phyloP scores from a whole-genome alignment of 1,140 invertebrate species.

The Sarcophaga bullata region DNA sequence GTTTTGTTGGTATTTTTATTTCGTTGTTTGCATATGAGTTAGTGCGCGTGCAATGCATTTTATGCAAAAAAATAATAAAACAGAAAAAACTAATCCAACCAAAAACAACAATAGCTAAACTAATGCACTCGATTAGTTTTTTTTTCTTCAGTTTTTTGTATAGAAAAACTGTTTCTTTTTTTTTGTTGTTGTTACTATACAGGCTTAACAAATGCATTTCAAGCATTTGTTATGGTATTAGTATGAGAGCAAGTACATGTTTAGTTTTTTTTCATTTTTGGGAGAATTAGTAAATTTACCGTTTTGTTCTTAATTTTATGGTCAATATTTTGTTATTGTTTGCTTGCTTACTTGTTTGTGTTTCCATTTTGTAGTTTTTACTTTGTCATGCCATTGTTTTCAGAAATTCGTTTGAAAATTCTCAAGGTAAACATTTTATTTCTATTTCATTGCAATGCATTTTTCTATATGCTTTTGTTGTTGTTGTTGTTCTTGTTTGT shows the following conservation, averaged over 20 bases:
- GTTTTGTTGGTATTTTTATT: not conserved
- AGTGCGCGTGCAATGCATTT: slow-evolving; percentile 38
- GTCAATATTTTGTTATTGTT: slow-evolving; percentile 26
- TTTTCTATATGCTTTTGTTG: too few species aligned
- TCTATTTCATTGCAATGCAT: not conserved
- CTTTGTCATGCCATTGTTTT: not conserved
- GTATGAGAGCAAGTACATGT: not conserved
- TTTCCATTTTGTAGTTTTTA: slow-evolving; percentile 8
- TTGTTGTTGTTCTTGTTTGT: slow-evolving; percentile 5
- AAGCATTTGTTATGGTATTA: not conserved
- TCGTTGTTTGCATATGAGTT: slow-evolving; percentile 10
- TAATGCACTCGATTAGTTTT: not conserved
- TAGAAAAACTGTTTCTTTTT: too few species aligned
- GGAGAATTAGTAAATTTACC: slow-evolving; percentile 36
- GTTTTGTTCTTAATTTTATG: slow-evolving; percentile 38
- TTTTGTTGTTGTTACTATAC: not conserved
- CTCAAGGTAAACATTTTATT: slow-evolving; percentile 34
- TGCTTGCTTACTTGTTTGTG: slow-evolving; percentile 1
- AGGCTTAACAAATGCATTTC: not conserved
- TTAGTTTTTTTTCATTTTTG: slow-evolving; percentile 9
- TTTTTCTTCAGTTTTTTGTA: too few species aligned
- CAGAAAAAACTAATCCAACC: not conserved
- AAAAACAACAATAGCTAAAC: not conserved
- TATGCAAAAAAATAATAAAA: slow-evolving; percentile 32
- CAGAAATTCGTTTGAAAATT: slow-evolving; percentile 14